Evolutionary conservation across 2,888 invertebrate species (phyloP), one percentile per base, ranked within the genome.

Genomic region (Rhamphomyia laevipes): DNA sequence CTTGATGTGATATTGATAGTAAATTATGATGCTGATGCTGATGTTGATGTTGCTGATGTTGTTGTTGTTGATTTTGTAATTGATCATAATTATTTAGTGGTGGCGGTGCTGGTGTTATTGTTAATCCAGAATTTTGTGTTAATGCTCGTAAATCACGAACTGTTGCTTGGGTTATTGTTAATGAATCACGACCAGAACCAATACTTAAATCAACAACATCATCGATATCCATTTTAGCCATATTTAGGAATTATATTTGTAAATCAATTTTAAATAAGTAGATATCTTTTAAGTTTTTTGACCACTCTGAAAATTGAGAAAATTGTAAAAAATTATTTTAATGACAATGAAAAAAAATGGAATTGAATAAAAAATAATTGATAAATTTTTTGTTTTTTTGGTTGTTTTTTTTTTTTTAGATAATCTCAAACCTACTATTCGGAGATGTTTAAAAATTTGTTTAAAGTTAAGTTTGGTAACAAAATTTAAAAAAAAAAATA

Each of bases 171-270:
- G 70, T 66, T 61, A 70, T 70, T 45, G 67, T 68, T 31, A 68
- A 55, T 48, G 70, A 66, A 59, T 71, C 71, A 53, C 70, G 61
- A n/a, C 67, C 68, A 47, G 69, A 63, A 46, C 67, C 66, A 43
- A 89, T 79, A 73, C 89, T 90, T 62, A 91, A 78, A 77, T 91
- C 90, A 62, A 91, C 89, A 58, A 89, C 89, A 64, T 90, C 88
- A 74, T 89, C 88, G 67, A 87, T 81, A 72, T 90, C 89, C 89
- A 90, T 90, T 75, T 80, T 82, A 66, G 77, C 77, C 77, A 71
- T 70, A 30, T 27, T 27, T 21, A 21, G 6, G 21, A 4, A 21
- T 6, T 27, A 7, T 27, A 7, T 27, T 27, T 27, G 2, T 27
- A 6, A 6, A 27, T 27, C 4, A 6, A 27, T 27, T 27, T 27